Evolutionary conservation across 2,888 invertebrate species (phyloP).

Genomic region (Lithophane ornitopus): DNA sequence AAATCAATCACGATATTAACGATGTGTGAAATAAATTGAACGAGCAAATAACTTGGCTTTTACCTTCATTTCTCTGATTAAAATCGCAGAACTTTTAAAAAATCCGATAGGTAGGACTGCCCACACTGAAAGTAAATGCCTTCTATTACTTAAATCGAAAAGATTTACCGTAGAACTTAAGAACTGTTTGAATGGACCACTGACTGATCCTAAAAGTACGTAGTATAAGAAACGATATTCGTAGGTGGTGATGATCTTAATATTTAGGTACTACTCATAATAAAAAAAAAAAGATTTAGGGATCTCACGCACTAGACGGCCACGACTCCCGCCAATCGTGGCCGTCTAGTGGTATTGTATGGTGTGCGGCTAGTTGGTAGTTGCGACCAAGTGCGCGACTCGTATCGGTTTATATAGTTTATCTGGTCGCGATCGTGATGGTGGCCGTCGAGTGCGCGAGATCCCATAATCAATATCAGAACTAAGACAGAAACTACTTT

Average conservation of each 20-base stretch:
- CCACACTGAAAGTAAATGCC: not conserved
- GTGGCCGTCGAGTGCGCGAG: no score
- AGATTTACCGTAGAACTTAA: not conserved
- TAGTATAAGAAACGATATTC: not conserved
- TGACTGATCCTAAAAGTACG: not conserved
- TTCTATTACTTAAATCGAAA: constrained; percentile 3
- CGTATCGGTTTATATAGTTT: no score
- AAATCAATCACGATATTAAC: constrained; percentile 89
- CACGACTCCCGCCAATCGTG: no score
- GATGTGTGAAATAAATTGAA: constrained; percentile 87
- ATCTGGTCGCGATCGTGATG: no score
- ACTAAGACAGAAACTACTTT: constrained; percentile 14
- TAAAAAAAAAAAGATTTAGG: not conserved
- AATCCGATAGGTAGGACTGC: not conserved
- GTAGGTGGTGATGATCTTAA: not conserved
- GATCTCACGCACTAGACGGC: no score
- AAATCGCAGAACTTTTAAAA: constrained; percentile 43
- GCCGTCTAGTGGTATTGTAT: no score
- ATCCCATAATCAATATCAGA: not conserved
- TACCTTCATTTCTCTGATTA: constrained; percentile 61
- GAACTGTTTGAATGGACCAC: constrained; percentile 6
- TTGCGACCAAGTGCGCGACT: no score
- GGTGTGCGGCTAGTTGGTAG: no score
- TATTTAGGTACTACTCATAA: not conserved
- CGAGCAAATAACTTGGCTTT: constrained; percentile 76